Conservation (phyloP, 2,113 vertebrate species). For the Callaeas wilsoni region DNA sequence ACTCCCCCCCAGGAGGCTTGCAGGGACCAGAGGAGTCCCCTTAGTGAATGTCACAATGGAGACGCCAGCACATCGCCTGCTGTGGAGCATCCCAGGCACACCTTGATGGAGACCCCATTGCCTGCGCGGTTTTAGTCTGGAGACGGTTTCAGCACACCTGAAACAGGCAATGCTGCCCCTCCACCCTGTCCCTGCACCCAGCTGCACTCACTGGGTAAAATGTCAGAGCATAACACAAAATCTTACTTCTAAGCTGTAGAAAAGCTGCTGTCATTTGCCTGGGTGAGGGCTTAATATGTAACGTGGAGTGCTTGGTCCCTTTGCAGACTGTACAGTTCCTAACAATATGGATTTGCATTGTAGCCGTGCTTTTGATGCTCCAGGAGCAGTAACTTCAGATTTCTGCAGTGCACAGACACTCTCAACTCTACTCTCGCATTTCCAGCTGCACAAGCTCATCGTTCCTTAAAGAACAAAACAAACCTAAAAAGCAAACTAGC, state of each 20-base stretch:
- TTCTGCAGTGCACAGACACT: not conserved
- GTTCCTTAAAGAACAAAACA: not conserved
- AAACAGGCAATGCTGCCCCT: not conserved
- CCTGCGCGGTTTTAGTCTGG: not conserved
- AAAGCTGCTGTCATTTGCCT: not conserved
- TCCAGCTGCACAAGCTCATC: not conserved
- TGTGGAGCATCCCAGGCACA: not conserved
- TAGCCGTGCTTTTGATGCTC: not conserved
- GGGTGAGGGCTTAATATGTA: not conserved
- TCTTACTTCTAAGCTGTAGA: not conserved
- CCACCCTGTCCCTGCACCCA: not conserved
- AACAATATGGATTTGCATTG: not conserved
- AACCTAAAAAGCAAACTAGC: not conserved
- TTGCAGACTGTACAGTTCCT: not conserved
- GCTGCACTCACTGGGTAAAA: not conserved
- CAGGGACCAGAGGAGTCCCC: not conserved
- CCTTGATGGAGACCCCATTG: rapidly evolving
- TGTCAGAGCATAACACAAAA: not conserved
- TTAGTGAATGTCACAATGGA: not conserved
- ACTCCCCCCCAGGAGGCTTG: not conserved
- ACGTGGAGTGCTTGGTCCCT: not conserved
- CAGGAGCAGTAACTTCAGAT: not conserved
- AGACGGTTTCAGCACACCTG: not conserved
- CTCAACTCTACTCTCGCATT: not conserved
- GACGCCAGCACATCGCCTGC: not conserved